Conservation (phyloP, 2,113 vertebrate species). For the Alouatta palliata region DNA sequence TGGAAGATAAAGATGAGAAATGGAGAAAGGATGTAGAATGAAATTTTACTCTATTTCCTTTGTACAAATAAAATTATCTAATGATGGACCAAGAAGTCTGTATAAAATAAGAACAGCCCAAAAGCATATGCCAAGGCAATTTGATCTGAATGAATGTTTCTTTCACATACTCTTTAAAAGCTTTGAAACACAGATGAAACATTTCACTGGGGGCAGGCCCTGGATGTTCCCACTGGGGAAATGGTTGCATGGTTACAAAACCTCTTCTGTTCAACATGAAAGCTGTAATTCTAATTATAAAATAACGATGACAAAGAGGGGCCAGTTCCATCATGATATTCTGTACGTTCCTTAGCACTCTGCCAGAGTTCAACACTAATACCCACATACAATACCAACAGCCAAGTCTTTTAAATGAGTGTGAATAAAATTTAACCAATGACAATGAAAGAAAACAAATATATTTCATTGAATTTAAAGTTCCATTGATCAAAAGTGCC, state of each 20-base stretch:
- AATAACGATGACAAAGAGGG: constrained; percentile 67
- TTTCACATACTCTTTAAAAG: constrained; percentile 75
- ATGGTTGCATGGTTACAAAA: constrained; percentile 61
- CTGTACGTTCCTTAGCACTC: constrained; percentile 20
- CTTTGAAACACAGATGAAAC: constrained; percentile 68
- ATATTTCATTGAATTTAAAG: constrained; percentile 41
- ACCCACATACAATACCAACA: not conserved
- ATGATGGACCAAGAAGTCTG: constrained; percentile 67
- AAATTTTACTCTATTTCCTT: constrained; percentile 75
- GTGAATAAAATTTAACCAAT: constrained; percentile 45
- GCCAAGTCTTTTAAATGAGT: constrained; percentile 45
- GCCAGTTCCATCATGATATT: constrained; percentile 5
- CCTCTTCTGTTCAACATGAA: constrained; percentile 62
- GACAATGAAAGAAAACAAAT: constrained; percentile 40
- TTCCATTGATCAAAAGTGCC: not conserved
- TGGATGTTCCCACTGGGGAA: constrained; percentile 72
- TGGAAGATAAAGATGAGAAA: constrained; percentile 48
- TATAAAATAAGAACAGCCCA: constrained; percentile 35
- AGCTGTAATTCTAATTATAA: constrained; percentile 72
- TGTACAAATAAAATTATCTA: constrained; percentile 79
- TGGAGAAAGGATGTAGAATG: constrained; percentile 40
- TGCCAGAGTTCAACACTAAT: constrained; percentile 5
- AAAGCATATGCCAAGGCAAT: constrained; percentile 54
- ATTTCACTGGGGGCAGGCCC: constrained; percentile 61
- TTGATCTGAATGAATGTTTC: constrained; percentile 72